These are phyloP conservation scores for Rhagoletis pomonella DNA, from an alignment of 1,140 invertebrate genomes.

Conservation along the genomic window DNA sequence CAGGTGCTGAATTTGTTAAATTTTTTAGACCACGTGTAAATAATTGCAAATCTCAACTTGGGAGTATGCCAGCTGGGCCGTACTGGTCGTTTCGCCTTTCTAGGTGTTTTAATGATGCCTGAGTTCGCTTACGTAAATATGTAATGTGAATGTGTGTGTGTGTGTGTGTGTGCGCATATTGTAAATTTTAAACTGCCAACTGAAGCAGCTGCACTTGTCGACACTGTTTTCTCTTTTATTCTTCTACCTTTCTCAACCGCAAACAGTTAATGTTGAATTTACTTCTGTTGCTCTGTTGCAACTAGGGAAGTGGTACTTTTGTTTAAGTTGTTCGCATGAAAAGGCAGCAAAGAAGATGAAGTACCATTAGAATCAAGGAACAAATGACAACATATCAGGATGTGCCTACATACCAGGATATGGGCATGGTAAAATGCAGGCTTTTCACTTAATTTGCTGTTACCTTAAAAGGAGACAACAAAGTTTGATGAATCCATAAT, in stretches of 20 bases:
- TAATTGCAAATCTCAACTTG: conserved; percentile 49
- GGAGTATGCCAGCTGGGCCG: conserved; percentile 29
- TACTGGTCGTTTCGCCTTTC: neutral
- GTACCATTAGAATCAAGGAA: neutral
- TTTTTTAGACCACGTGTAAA: conserved; percentile 52
- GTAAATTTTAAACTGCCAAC: neutral
- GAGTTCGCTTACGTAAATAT: conserved; percentile 13
- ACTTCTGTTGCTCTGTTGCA: neutral
- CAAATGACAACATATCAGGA: neutral
- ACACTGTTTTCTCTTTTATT: neutral
- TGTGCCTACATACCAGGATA: no score
- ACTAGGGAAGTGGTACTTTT: neutral
- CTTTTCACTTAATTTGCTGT: no score
- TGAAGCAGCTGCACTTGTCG: conserved; percentile 33
- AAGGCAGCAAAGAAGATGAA: neutral
- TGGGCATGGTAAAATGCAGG: no score
- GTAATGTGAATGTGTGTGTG: neutral
- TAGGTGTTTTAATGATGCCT: neutral
- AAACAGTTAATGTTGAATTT: conserved; percentile 28
- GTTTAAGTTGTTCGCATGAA: conserved; percentile 6
- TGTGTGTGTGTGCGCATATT: neutral
- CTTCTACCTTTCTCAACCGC: neutral
- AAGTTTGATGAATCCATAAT: no score
- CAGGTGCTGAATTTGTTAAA: conserved; percentile 50
- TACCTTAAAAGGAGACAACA: no score